phyloP scores from a whole-genome alignment of 2,113 vertebrate genomes.

The Hepsetus odoe region DNA sequence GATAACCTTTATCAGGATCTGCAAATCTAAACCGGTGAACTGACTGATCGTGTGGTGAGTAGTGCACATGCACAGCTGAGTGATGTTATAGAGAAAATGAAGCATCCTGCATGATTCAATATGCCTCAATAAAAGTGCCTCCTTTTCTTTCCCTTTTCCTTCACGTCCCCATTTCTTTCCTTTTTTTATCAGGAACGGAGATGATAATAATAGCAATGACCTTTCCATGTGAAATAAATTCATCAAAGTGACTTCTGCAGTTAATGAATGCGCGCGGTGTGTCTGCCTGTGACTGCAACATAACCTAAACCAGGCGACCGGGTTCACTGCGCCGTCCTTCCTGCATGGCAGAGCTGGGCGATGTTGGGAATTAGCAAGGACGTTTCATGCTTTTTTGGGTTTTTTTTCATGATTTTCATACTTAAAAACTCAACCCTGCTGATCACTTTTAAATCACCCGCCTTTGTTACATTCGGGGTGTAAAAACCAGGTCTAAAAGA shows the following conservation, averaged over 20 bases:
- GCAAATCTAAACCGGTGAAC: neutral
- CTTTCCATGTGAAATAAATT: constrained; percentile 61
- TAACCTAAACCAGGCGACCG: neutral
- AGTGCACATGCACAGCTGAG: neutral
- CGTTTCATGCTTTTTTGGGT: too few species aligned
- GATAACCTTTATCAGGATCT: neutral
- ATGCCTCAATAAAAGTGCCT: constrained; percentile 14
- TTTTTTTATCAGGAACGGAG: constrained; percentile 48
- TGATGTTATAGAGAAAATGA: neutral
- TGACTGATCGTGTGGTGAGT: neutral
- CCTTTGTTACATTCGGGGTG: too few species aligned
- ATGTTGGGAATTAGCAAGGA: too few species aligned
- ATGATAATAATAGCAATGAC: constrained; percentile 68
- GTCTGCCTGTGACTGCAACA: constrained; percentile 30
- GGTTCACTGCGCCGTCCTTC: constrained; percentile 57
- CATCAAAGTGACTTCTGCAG: constrained; percentile 63
- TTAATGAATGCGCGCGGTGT: constrained; percentile 67
- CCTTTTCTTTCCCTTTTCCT: constrained; percentile 27
- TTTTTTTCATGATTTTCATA: too few species aligned
- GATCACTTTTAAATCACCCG: too few species aligned
- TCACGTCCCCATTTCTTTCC: constrained; percentile 60
- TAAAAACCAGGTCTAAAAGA: too few species aligned
- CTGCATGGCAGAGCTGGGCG: constrained; percentile 49
- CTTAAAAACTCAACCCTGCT: too few species aligned
- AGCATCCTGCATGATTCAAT: constrained; percentile 15